phyloP scores from a whole-genome alignment of 2,797 vertebrate genomes.

The Serranus cabrilla region DNA sequence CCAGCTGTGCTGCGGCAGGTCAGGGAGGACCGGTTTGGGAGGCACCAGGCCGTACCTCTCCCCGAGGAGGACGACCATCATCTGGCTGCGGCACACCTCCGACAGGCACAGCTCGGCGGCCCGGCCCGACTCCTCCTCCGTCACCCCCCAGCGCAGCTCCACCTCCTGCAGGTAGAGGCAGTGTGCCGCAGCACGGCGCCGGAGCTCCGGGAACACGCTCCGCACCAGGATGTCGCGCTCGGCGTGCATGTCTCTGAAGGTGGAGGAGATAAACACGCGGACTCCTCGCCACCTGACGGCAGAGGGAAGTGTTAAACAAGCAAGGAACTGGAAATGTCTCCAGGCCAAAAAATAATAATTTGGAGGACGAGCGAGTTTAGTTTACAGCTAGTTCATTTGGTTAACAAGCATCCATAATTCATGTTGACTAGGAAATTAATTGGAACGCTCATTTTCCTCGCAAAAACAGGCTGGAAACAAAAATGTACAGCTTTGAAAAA shows the following conservation, averaged over 20 bases:
- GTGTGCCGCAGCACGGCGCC: constrained; percentile 83
- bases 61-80: constrained; percentile 90
- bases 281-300: constrained; percentile 87
- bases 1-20: constrained; percentile 90
- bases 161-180: constrained; percentile 89
- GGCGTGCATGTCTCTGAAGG: constrained; percentile 93
- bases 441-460: no score
- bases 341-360: no score
- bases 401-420: no score
- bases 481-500: no score
- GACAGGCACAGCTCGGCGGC: constrained; percentile 89
- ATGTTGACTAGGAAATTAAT: no score
- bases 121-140: constrained; percentile 89
- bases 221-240: constrained; percentile 91
- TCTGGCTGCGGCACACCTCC: constrained; percentile 90
- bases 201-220: constrained; percentile 89
- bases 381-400: no score
- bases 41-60: constrained; percentile 89
- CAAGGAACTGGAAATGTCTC: no score
- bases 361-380: no score
- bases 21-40: constrained; percentile 83
- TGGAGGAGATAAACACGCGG: constrained; percentile 92
- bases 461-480: no score
- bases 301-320: background rate
- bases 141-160: constrained; percentile 93